Evolutionary conservation across 2,797 vertebrate species (phyloP).

Genomic region (Halcyon smyrnensis): DNA sequence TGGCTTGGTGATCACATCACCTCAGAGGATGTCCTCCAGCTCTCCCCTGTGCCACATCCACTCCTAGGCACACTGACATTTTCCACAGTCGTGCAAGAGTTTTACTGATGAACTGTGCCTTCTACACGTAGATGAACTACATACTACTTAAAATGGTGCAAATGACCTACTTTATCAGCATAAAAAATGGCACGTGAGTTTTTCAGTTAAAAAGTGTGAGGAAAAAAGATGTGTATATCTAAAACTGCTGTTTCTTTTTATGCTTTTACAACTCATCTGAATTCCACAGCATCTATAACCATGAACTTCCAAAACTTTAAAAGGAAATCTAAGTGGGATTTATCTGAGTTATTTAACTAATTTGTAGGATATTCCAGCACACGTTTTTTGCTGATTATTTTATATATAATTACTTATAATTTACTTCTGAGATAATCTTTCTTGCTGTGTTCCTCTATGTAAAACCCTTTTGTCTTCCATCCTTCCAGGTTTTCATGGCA

Average conservation of each 20-base stretch:
- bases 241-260: not conserved
- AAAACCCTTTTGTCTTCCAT: not conserved
- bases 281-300: not conserved
- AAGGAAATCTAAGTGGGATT: not conserved
- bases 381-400: not conserved
- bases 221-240: not conserved
- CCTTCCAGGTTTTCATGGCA: not conserved
- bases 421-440: not conserved
- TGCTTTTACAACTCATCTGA: not conserved
- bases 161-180: not conserved
- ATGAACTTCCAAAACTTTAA: not conserved
- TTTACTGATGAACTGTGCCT: not conserved
- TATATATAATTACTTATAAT: not conserved
- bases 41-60: not conserved
- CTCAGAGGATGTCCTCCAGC: not conserved
- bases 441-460: not conserved
- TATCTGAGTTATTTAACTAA: not conserved
- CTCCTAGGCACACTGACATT: not conserved
- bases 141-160: not conserved
- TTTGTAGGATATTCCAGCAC: not conserved
- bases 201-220: not conserved
- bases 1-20: not conserved
- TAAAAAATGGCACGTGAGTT: not conserved
- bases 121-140: not conserved
- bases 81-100: not conserved